Evolutionary conservation across 2,888 invertebrate genomes (phyloP).

Genomic region (Glyphotaelius pellucidus): DNA sequence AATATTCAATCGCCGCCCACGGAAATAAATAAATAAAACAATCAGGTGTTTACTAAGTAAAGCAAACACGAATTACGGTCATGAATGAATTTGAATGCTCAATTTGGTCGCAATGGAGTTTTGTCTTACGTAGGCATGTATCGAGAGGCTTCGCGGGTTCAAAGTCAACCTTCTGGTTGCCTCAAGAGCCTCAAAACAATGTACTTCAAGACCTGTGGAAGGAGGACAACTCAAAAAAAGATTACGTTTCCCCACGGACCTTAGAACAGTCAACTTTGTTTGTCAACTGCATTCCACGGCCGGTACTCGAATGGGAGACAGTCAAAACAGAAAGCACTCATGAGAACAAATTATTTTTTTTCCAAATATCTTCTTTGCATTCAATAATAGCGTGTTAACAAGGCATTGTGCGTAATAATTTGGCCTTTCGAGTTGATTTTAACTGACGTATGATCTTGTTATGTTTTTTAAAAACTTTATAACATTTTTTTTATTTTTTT

Average conservation of each 20-base stretch:
- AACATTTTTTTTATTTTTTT: no score
- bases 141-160: constrained; percentile 22
- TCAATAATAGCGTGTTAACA: background rate
- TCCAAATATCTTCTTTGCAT: background rate
- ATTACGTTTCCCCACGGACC: constrained; percentile 40
- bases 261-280: constrained; percentile 32
- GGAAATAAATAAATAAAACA: background rate
- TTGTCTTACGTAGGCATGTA: background rate
- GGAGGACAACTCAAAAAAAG: constrained; percentile 41
- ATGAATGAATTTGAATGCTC: background rate
- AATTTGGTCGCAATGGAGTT: background rate
- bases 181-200: constrained; percentile 26
- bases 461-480: background rate
- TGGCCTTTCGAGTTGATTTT: background rate
- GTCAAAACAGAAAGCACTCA: constrained; percentile 10
- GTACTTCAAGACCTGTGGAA: constrained; percentile 30
- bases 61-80: background rate
- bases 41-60: background rate
- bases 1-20: background rate
- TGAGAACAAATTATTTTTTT: background rate
- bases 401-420: background rate
- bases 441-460: background rate
- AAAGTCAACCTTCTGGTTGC: constrained; percentile 29
- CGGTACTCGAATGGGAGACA: constrained; percentile 8
- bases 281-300: constrained; percentile 39